phyloP scores from a whole-genome alignment of 2,888 invertebrate genomes.

The Linnaemya tessellans region DNA sequence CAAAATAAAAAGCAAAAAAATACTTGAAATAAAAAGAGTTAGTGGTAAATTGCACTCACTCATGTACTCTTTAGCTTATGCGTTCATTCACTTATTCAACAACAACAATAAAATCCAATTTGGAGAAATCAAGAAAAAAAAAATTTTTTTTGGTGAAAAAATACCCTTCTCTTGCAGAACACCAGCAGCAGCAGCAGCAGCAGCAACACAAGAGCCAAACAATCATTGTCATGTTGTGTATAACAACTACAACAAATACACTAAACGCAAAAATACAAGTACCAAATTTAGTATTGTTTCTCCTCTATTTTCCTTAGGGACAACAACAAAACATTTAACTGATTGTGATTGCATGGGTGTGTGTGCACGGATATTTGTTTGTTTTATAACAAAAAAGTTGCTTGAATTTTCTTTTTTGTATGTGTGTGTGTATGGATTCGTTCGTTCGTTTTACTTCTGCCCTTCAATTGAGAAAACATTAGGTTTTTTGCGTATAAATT shows the following conservation, averaged over 20 bases:
- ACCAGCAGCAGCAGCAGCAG: conserved; percentile 1
- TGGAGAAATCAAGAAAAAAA: conserved; percentile 44
- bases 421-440: neutral
- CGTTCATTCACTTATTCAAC: conserved; percentile 37
- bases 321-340: conserved; percentile 73
- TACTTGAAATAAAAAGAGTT: conserved; percentile 42
- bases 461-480: conserved; percentile 50
- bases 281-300: conserved; percentile 40
- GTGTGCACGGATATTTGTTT: conserved; percentile 22
- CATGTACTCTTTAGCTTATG: conserved; percentile 25
- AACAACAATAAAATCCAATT: conserved; percentile 63
- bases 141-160: neutral
- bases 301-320: conserved; percentile 68
- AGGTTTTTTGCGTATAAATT: conserved; percentile 48
- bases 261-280: conserved; percentile 16
- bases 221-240: conserved; percentile 31
- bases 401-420: conserved; percentile 28
- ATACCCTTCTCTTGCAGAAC: conserved; percentile 20
- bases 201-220: conserved; percentile 8
- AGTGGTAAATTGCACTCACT: conserved; percentile 40
- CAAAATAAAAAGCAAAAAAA: conserved; percentile 30
- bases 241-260: conserved; percentile 22
- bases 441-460: conserved; percentile 57
- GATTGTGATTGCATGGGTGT: conserved; percentile 66
- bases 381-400: conserved; percentile 37